Base-by-base conservation (phyloP, 2,888 invertebrate genomes). In the Cyclophora albipunctata region DNA sequence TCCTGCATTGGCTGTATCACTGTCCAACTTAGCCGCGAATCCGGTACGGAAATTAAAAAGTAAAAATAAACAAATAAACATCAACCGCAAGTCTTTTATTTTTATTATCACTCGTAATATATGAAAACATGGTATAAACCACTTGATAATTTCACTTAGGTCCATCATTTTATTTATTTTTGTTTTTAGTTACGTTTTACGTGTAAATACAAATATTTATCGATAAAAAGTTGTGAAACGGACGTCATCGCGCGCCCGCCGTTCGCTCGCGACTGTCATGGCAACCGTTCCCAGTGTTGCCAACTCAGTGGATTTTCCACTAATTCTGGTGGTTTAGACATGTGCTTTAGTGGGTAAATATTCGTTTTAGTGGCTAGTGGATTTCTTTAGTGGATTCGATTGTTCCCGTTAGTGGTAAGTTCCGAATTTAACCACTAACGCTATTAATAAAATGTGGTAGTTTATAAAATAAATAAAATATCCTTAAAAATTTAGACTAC, bases 41-140 rank as follows among this genome's bases (percentile, higher is more conserved):
- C 53, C 56, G 44, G 50, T 46, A 37, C 50, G 42, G 7, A 42
- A 45, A 55, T 54, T 55, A 46, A 56, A 55, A 56, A 60, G 46
- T 52, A 60, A 59, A 54, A 58, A 50, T 49, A 60, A 52, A 58
- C 57, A 60, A 52, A 59, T 42, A 50, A 60, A 58, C 52, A 54
- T 58, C 57, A 55, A 53, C 34, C 50, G 50, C 40, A 51, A 45
- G 46, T 54, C 41, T 49, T 41, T 56, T 45, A 46, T 49, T 46
- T 48, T 50, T 34, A 53, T 43, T 4, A 53, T 58, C 43, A 59
- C 47, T 69, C 75, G 75, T 64, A 86, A 67, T 49, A 84, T 74
- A 60, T 83, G 84, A 56, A 86, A 84, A 67, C 87, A 86, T 51
- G 85, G 86, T 57, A 87, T 82, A 48, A 86, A 86, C 87, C 88